Conservation (phyloP, 2,888 invertebrate species). For the Chymomyza procnemis region DNA sequence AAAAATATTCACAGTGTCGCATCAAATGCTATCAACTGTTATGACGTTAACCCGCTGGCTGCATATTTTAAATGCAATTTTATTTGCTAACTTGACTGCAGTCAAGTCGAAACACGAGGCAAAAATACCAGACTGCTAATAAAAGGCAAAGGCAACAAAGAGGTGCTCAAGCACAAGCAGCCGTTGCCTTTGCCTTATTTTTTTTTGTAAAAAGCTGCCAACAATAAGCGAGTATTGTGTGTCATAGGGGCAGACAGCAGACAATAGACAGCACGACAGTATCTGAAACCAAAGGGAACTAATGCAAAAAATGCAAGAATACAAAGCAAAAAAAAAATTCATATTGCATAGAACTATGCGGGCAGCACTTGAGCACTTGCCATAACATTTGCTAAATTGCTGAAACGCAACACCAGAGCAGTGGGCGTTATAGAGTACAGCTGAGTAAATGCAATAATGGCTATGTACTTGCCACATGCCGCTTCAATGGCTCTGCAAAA, state of each 20-base stretch:
- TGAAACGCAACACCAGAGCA: background rate
- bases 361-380: background rate
- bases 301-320: too few relatives aligned
- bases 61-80: background rate
- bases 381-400: background rate
- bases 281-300: background rate
- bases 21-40: background rate
- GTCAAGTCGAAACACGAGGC: conserved; percentile 26
- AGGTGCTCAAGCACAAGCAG: background rate
- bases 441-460: background rate
- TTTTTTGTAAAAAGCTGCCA: background rate
- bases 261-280: background rate
- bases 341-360: background rate
- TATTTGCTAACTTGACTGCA: background rate
- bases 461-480: background rate
- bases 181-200: too few relatives aligned
- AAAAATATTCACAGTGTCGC: background rate
- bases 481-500: background rate
- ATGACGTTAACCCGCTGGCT: background rate
- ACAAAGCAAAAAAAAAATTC: background rate
- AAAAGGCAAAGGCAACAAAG: background rate
- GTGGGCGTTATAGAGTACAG: too few relatives aligned
- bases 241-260: background rate
- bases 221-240: background rate
- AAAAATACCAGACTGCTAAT: conserved; percentile 3